Base-by-base conservation (phyloP, 2,797 vertebrate genomes). In the Propithecus perrieri region DNA sequence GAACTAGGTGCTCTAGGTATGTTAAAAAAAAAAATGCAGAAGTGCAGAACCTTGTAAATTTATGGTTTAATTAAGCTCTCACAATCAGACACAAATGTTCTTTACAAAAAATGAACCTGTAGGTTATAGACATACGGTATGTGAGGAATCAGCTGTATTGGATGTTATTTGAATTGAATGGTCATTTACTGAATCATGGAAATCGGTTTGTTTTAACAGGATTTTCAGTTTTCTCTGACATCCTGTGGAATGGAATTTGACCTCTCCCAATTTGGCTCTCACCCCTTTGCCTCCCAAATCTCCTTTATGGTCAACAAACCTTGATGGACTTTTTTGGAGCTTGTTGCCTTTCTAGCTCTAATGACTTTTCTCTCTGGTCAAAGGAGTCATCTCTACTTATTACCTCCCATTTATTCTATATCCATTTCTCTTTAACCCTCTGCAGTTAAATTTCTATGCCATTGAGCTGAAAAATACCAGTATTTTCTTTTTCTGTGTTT, bases 241-340 rank as follows among this genome's bases (percentile, higher is more conserved):
- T 92, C 71, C 63, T 72, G 38, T 96, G 35, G 86, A 79, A 22
- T 90, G 46, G 83, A 69, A n/a, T 63, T 41, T 89, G 74, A 94
- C 53, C 53, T 72, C 38, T 86, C 46, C 22, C 22, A n/a, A n/a
- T n/a, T n/a, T 65, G 91, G 15, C 90, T 13, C 26, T 50, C 75
- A 91, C 41, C 86, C 9, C 8, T 96, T 89, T 93, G 79, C 74
- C 50, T 96, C 65, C 11, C n/a, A 43, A 2, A 8, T 50, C 9
- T 53, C 15, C 50, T 17, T 76, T 50, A 20, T 1, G 38, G 3
- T 74, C 65, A 88, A 9, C 43, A 91, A 30, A 80, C 18, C 9
- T 75, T 59, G 35, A 74, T 50, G 17, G 35, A 63, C 65, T 84
- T 67, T 28, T 22, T 20, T 4, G 10, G 55, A 22, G 3, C 14